Percentiles rank a stretch among this genome's conserved stretches.
Evolutionary conservation across 1,140 invertebrate genomes (phyloP).

Genomic region (Pogonognathellus flavescens): DNA sequence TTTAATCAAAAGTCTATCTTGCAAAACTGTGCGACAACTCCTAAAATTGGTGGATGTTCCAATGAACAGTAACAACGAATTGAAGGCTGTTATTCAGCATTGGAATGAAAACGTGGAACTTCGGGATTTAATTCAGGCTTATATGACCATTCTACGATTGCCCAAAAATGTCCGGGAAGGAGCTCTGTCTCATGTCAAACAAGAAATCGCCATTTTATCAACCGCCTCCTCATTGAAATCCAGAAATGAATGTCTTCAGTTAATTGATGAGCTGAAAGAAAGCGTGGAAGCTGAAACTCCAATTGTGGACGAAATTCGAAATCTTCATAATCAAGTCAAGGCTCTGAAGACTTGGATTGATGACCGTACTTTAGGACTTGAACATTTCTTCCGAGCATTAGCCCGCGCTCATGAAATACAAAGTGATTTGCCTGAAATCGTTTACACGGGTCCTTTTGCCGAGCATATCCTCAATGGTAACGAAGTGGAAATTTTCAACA

Average conservation of each 20-base stretch:
- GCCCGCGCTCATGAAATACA: neutral
- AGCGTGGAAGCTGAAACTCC: constrained; percentile 3
- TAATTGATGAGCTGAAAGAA: neutral
- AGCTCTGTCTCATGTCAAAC: neutral
- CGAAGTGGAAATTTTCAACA: constrained; percentile 47
- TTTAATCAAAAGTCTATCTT: neutral
- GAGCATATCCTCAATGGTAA: constrained; percentile 26
- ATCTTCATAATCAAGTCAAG: constrained; percentile 20
- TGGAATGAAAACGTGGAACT: neutral
- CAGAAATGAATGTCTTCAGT: neutral
- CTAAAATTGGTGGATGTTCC: neutral
- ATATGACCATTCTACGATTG: neutral
- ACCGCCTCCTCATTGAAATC: neutral
- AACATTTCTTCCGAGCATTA: constrained; percentile 52
- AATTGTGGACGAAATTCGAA: neutral
- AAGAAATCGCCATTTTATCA: constrained; percentile 21
- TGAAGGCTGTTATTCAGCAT: neutral
- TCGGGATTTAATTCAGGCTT: neutral
- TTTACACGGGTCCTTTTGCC: neutral
- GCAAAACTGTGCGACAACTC: neutral
- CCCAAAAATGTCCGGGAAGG: neutral
- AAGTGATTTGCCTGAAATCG: neutral
- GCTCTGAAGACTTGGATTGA: constrained; percentile 16
- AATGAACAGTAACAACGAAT: neutral
- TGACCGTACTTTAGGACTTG: constrained; percentile 40